Base-by-base conservation (phyloP, 2,888 invertebrate genomes). In the Eurytoma adleriae region DNA sequence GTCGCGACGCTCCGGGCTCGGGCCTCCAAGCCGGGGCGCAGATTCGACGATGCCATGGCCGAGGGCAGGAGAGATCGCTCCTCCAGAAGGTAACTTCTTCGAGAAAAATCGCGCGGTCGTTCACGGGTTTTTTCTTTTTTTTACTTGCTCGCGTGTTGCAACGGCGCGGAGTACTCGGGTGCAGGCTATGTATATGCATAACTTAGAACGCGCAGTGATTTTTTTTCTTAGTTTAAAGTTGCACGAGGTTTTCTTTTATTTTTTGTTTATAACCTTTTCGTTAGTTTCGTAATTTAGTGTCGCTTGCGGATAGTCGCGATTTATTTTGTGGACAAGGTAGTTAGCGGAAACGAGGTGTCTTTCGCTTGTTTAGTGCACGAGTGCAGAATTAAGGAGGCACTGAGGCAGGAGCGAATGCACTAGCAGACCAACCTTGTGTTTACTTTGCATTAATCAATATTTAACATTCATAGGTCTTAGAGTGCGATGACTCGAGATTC, bases 11-110 rank as follows among this genome's bases (percentile, higher is more conserved):
- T 5, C 14, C 40, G 10, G 20, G 27, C n/a, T 12, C 48, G 66
- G 18, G 66, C 2, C 16, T 13, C 27, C 16, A 56, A 57, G 18
- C 40, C 16, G 13, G 71, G 67, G 52, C 84, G 75, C 57, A 14
- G 66, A 40, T 40, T 7, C 69, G 70, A 89, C 83, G 86, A 90
- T 90, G 90, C 89, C 82, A 90, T 90, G 90, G 90, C 88, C 78
- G 89, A 90, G 83, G 87, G 88, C 78, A 89, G 86, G 84, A 87
- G 85, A 81, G 89, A 90, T 72, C 87, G 88, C 85, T 86, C 87
- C 72, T 85, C 86, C 72, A 88, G 88, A 86, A 89, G 90, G 90
- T 90, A 87, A 86, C 4, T 40, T 40, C 7, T 40, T 40, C 40
- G 73, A 7, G 30, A 27, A 27, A 27, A 54, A 67, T 66, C n/a